Conservation (phyloP, 2,113 vertebrate genomes). For the Scomber scombrus region DNA sequence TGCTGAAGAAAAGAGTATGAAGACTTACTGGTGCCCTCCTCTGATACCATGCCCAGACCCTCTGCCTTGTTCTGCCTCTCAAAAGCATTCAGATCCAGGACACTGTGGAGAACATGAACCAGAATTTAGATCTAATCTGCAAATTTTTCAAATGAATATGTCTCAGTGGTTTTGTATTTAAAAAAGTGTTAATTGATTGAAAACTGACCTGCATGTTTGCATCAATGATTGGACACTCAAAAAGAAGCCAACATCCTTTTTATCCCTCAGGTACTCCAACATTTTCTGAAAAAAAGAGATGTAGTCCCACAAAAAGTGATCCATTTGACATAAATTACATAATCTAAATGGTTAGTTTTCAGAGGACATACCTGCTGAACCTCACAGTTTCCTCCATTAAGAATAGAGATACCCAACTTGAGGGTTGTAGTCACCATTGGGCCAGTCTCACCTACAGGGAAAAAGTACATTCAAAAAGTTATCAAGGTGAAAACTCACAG, state of each 20-base stretch:
- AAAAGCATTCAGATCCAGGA: constrained; percentile 95
- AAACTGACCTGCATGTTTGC: constrained; percentile 93
- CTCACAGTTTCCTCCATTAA: constrained; percentile 92
- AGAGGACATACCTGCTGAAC: constrained; percentile 89
- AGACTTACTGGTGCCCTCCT: constrained; percentile 95
- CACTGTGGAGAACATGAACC: constrained; percentile 80
- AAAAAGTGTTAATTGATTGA: background rate
- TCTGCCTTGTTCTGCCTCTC: constrained; percentile 97
- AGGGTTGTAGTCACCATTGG: constrained; percentile 95
- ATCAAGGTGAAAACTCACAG: background rate
- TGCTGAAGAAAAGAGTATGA: constrained; percentile 6
- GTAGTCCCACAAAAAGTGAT: background rate
- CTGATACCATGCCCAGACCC: constrained; percentile 96
- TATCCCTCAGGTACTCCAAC: constrained; percentile 96
- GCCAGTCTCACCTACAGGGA: constrained; percentile 88
- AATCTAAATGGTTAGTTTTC: background rate
- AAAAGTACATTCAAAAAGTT: background rate
- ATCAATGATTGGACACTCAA: constrained; percentile 93
- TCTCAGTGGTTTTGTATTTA: no score
- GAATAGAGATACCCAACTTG: constrained; percentile 94
- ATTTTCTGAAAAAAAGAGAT: constrained; percentile 88
- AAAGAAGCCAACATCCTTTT: constrained; percentile 96
- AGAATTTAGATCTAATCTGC: background rate
- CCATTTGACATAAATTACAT: background rate
- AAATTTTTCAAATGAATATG: background rate